Percentiles rank a stretch among this genome's conserved stretches.
Conservation (phyloP, 2,113 vertebrate genomes). For the Tragulus kanchil region DNA sequence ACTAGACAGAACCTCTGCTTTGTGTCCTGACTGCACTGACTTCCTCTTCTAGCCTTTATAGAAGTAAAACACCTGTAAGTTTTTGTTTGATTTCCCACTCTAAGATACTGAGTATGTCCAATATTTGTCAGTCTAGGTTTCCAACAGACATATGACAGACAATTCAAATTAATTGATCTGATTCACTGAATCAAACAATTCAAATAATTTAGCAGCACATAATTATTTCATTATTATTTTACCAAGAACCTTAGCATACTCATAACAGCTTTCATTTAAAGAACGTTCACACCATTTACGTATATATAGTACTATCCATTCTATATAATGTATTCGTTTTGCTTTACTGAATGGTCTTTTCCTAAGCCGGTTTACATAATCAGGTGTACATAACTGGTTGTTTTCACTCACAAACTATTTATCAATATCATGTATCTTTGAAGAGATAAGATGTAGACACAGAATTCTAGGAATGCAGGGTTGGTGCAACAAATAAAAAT, state of each 20-base stretch:
- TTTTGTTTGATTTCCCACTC: neutral
- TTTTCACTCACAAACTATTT: conserved; percentile 46
- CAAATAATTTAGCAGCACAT: neutral
- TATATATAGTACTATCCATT: neutral
- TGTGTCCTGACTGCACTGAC: neutral
- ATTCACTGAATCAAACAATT: neutral
- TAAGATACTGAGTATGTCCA: neutral
- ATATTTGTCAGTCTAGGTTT: neutral
- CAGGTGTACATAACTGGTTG: neutral
- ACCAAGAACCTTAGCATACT: neutral
- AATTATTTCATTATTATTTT: neutral
- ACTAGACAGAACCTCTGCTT: neutral
- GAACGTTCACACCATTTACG: neutral
- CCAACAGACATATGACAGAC: neutral
- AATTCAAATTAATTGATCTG: neutral
- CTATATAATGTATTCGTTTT: neutral
- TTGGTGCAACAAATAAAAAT: conserved; percentile 15
- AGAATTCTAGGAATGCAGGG: neutral
- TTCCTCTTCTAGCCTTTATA: neutral
- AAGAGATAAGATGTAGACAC: conserved; percentile 4
- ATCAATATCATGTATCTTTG: neutral
- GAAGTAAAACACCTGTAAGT: neutral
- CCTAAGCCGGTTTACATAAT: conserved; percentile 3
- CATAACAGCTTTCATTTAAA: neutral
- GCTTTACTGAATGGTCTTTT: neutral